These are phyloP conservation scores for Enteromius treurensis DNA, from an alignment of 2,797 vertebrate genomes.

Conservation along the genomic window DNA sequence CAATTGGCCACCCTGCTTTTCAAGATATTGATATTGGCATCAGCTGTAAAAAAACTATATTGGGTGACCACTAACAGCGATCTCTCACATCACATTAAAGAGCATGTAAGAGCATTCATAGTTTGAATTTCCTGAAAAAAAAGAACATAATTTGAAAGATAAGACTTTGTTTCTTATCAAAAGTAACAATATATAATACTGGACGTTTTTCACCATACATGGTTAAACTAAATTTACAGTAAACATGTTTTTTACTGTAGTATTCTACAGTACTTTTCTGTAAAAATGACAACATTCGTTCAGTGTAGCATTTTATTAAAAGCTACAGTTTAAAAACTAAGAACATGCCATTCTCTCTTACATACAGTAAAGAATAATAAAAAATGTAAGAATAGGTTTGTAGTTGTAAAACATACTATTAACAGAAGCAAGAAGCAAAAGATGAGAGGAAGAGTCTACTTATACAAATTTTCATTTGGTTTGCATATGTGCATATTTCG, in stretches of 20 bases:
- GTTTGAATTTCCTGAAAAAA: too few relatives aligned
- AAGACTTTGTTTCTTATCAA: too few relatives aligned
- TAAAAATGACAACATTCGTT: neutral
- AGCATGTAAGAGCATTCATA: too few relatives aligned
- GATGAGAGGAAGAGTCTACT: neutral
- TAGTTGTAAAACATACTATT: neutral
- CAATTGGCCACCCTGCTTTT: too few relatives aligned
- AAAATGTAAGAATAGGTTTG: neutral
- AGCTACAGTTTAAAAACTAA: slow-evolving; percentile 13
- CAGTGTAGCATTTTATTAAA: neutral
- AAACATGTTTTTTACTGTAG: neutral
- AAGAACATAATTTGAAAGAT: neutral
- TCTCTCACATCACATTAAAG: too few relatives aligned
- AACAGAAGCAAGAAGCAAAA: neutral
- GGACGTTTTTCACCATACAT: neutral
- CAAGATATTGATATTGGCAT: too few relatives aligned
- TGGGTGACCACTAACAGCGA: too few relatives aligned
- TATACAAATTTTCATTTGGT: neutral
- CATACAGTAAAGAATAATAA: neutral
- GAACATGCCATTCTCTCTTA: neutral
- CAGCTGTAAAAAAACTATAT: too few relatives aligned
- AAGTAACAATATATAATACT: neutral
- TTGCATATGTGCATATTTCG: neutral
- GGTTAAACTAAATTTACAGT: neutral
- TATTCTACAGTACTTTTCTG: neutral